Evolutionary conservation across 2,888 invertebrate genomes (phyloP), one percentile per base, ranked within the genome.

Genomic region (Thymelicus lineola): DNA sequence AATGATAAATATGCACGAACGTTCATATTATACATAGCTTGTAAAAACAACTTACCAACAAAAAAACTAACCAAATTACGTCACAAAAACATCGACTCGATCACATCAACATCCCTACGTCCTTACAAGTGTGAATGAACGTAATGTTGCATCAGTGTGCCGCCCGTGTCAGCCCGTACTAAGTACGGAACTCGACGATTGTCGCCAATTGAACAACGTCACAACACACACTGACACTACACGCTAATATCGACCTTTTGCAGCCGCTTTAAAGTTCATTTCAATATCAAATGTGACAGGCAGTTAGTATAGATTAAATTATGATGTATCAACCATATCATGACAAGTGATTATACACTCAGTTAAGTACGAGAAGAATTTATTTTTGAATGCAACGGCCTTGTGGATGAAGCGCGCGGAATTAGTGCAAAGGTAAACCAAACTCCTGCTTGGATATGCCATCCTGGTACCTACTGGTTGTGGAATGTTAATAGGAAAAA

Each of bases 91-190:
- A 69, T 73, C 72, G 73, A 74, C 68, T 61, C 36, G 38, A 68
- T 79, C 79, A 79, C 73, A 68, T 66, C 35, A 57, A 73, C 90
- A 80, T 77, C 90, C 78, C 87, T 89, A 87, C 42, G 72, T 58
- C 46, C 73, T 76, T 76, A 78, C 82, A 77, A 87, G 85, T 87
- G 88, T 89, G 89, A 88, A 90, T 91, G 91, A 88, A 88, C 85
- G 85, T 82, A 61, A 72, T 72, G 45, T 80, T 89, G 86, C 88
- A 83, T 85, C 83, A 84, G 90, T 90, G 89, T 85, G 87, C 79
- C 79, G 75, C 80, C 74, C 79, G 80, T 93, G 82, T 90, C 93
- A 93, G 85, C 76, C 91, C 79, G 93, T 92, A 84, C 92, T 89
- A 82, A 91, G 93, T 86, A 93, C 93, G 90, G 84, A 86, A 84